Evolutionary conservation across 1,140 invertebrate species (phyloP).

Genomic region (Macrotrachela quadricornifera): DNA sequence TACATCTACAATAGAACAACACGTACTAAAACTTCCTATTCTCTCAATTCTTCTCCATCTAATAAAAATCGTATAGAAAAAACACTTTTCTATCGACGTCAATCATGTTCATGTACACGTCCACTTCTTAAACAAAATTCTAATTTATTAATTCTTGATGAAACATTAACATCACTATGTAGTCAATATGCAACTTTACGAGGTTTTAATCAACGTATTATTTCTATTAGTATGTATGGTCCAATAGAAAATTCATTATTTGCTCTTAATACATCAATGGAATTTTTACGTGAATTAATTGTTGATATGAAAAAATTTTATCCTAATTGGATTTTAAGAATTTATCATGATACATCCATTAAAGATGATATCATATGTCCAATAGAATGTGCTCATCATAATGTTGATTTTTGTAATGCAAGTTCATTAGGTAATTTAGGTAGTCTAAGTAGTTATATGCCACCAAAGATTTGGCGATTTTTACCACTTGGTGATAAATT

Average conservation of each 20-base stretch:
- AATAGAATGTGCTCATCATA: background rate
- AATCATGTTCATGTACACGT: too few species aligned
- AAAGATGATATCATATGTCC: background rate
- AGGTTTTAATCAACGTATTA: background rate
- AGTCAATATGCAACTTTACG: background rate
- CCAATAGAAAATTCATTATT: too few species aligned
- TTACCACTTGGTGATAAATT: slow-evolving; percentile 2
- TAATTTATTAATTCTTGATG: too few species aligned
- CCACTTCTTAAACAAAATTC: too few species aligned
- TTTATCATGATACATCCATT: background rate
- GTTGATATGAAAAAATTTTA: background rate
- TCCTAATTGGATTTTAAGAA: background rate
- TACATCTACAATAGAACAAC: too few species aligned
- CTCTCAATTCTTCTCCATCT: too few species aligned
- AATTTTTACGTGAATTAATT: too few species aligned
- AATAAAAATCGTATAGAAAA: too few species aligned
- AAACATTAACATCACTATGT: too few species aligned
- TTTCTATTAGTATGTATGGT: background rate
- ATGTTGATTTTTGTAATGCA: slow-evolving; percentile 3
- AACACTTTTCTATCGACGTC: too few species aligned
- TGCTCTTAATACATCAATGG: too few species aligned
- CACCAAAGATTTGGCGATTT: background rate
- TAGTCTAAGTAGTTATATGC: background rate
- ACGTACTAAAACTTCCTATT: too few species aligned
- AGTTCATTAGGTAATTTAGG: background rate